Percentiles rank a stretch among this genome's conserved stretches.
phyloP scores from a whole-genome alignment of 2,888 invertebrate genomes.

The Chouioia cunea region DNA sequence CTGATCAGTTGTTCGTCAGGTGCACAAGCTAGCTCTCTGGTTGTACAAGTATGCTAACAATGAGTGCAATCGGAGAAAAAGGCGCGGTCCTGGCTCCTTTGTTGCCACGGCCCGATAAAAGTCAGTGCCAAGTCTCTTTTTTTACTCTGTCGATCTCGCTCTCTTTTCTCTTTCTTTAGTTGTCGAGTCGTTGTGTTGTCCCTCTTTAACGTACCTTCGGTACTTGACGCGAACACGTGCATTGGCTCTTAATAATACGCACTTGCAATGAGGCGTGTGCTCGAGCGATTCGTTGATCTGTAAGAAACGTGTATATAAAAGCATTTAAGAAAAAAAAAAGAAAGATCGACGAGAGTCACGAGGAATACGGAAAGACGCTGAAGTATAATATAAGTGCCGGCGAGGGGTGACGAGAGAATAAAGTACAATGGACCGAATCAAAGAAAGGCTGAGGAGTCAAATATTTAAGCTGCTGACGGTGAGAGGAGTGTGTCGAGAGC shows the following conservation, averaged over 20 bases:
- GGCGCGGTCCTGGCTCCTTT: conserved; percentile 21
- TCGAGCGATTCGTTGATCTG: conserved; percentile 11
- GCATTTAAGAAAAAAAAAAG: conserved; percentile 15
- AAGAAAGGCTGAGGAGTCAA: conserved; percentile 20
- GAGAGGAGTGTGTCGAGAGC: background rate
- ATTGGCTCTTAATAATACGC: conserved; percentile 25
- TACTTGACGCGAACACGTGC: conserved; percentile 60
- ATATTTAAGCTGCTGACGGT: conserved; percentile 27
- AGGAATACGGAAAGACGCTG: conserved; percentile 22
- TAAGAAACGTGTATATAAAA: background rate
- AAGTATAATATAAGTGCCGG: conserved; percentile 13
- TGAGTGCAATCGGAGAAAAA: conserved; percentile 4
- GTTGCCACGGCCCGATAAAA: conserved; percentile 25
- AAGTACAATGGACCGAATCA: conserved; percentile 9
- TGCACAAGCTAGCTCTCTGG: background rate
- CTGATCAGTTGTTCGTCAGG: conserved; percentile 8
- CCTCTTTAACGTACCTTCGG: conserved; percentile 56
- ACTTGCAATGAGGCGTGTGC: conserved; percentile 29
- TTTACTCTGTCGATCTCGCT: conserved; percentile 1
- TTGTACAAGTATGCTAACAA: too few relatives aligned
- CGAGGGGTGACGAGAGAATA: conserved; percentile 29
- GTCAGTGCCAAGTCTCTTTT: conserved; percentile 31
- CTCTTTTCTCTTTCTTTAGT: background rate
- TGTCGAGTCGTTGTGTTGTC: conserved; percentile 54
- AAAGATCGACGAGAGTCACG: background rate